phyloP scores from a whole-genome alignment of 2,888 invertebrate species.

The Pollenia griseotomentosa region DNA sequence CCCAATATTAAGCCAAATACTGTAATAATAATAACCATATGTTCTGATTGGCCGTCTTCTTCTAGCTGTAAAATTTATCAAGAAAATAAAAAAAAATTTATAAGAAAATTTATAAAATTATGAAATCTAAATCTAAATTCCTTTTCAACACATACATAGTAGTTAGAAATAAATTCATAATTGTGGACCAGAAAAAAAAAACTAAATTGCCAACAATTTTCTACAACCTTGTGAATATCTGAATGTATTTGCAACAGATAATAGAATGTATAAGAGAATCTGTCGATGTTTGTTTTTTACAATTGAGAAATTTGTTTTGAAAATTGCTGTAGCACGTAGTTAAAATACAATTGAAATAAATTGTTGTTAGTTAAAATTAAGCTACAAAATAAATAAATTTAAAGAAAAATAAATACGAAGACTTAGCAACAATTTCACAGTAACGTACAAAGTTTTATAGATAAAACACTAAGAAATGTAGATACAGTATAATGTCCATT shows the following conservation, averaged over 20 bases:
- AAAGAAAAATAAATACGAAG: not conserved
- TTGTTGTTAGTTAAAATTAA: constrained; percentile 48
- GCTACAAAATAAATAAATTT: constrained; percentile 17
- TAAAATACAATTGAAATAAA: constrained; percentile 61
- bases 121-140: not conserved
- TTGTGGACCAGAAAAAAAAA: too few relatives aligned
- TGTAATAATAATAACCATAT: constrained; percentile 94
- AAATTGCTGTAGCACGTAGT: constrained; percentile 50
- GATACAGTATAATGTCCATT: too few relatives aligned
- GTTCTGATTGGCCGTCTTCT: constrained; percentile 85
- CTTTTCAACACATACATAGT: too few relatives aligned
- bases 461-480: too few relatives aligned
- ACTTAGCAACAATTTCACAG: not conserved
- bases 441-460: too few relatives aligned
- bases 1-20: constrained; percentile 94
- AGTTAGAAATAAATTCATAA: too few relatives aligned
- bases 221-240: not conserved
- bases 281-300: not conserved
- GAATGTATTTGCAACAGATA: not conserved
- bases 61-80: constrained; percentile 77
- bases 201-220: too few relatives aligned
- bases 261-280: not conserved
- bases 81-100: constrained; percentile 13
- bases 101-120: constrained; percentile 1
- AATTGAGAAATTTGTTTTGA: constrained; percentile 39